phyloP scores from a whole-genome alignment of 1,140 invertebrate genomes.

The Helicoverpa zea region DNA sequence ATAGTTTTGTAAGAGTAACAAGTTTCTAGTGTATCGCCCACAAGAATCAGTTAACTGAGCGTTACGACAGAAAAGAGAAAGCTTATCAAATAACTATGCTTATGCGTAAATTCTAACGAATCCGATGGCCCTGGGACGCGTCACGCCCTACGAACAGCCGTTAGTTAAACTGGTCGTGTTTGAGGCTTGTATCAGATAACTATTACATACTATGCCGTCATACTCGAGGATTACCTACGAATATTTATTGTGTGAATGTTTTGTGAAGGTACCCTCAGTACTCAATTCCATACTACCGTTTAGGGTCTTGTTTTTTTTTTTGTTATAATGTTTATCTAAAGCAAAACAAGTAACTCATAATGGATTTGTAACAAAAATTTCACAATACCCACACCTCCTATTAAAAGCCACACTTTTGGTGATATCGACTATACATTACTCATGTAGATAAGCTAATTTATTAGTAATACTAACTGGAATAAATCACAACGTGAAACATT shows the following conservation, averaged over 20 bases:
- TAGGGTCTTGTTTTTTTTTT: no score
- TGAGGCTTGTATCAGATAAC: constrained; percentile 8
- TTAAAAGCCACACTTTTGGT: no score
- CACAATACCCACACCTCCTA: no score
- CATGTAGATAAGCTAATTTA: no score
- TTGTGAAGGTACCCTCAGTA: no score
- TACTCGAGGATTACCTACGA: background rate
- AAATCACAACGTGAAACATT: no score
- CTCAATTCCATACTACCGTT: no score
- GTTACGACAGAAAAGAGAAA: constrained; percentile 44
- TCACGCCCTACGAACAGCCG: constrained; percentile 33
- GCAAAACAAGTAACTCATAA: no score
- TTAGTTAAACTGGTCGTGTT: background rate
- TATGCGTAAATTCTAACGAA: constrained; percentile 25
- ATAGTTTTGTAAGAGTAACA: constrained; percentile 34
- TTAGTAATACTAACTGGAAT: no score
- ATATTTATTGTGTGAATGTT: background rate
- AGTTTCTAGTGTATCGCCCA: constrained; percentile 12
- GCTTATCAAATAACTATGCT: constrained; percentile 37
- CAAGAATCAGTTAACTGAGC: constrained; percentile 14
- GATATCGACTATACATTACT: no score
- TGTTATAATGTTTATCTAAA: no score
- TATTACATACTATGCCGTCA: background rate
- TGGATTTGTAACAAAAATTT: no score
- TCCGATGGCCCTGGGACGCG: background rate